Percentiles rank a stretch among this genome's conserved stretches.
Evolutionary conservation across 1,140 invertebrate species (phyloP).

Genomic region (Tribolium castaneum): DNA sequence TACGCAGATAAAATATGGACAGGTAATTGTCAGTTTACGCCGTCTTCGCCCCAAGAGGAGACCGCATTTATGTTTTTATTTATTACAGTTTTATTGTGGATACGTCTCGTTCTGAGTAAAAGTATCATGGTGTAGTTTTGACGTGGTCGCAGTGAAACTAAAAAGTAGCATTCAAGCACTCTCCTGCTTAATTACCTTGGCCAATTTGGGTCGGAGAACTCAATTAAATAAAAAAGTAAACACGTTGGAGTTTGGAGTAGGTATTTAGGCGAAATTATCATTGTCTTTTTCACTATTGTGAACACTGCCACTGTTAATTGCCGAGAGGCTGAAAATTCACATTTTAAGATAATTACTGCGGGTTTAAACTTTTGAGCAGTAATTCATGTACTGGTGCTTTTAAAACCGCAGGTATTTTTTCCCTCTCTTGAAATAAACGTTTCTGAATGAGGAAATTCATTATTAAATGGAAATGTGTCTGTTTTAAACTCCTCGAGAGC

Average conservation of each 20-base stretch:
- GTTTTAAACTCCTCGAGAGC: neutral
- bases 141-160: neutral
- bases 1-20: neutral
- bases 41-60: neutral
- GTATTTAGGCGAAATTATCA: conserved; percentile 11
- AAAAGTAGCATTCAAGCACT: neutral
- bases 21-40: neutral
- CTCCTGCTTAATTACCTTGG: neutral
- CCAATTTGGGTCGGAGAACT: neutral
- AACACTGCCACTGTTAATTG: conserved; percentile 8
- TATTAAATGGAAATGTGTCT: neutral
- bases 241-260: neutral
- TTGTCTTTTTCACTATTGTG: conserved; percentile 20
- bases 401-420: conserved; percentile 1
- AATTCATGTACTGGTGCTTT: conserved; percentile 6
- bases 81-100: neutral
- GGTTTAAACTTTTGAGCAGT: conserved; percentile 23
- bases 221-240: conserved; percentile 4
- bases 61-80: neutral
- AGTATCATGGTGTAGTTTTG: too few relatives aligned
- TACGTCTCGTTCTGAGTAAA: too few relatives aligned
- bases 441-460: conserved; percentile 11
- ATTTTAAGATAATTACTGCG: conserved; percentile 7
- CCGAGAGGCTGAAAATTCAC: conserved; percentile 5
- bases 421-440: neutral